These are phyloP conservation scores for Greenwoodochromis staneri DNA, from an alignment of 2,113 vertebrate species.

Conservation along the genomic window DNA sequence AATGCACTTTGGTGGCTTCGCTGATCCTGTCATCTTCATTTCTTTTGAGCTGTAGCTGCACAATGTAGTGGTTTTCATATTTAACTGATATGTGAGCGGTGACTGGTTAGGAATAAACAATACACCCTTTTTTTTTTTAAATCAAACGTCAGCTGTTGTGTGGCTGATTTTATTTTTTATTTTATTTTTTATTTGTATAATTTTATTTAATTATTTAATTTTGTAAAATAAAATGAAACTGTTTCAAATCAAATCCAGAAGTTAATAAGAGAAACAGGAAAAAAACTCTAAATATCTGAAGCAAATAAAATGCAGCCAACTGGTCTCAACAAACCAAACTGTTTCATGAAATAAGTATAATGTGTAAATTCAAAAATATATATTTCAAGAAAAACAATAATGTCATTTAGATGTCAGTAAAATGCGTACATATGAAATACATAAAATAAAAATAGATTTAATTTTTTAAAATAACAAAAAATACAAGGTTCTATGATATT, in stretches of 20 bases:
- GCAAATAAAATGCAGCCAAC: not conserved
- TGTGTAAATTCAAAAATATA: not conserved
- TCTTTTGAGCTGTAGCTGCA: not conserved
- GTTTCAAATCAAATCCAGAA: not conserved
- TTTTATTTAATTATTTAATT: not conserved
- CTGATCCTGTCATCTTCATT: not conserved
- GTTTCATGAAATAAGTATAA: not conserved
- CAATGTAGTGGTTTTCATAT: not conserved
- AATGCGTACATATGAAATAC: accelerated
- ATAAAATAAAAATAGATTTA: not conserved
- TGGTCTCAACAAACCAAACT: not conserved
- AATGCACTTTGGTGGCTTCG: accelerated
- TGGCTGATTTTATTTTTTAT: not conserved
- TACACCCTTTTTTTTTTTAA: accelerated
- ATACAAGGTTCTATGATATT: not conserved
- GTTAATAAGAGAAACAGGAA: not conserved
- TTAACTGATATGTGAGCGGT: not conserved
- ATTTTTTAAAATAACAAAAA: not conserved
- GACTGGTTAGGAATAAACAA: not conserved
- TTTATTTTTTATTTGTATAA: not conserved
- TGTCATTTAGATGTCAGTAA: not conserved
- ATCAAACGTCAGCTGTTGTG: not conserved
- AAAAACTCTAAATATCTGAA: not conserved
- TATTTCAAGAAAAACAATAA: not conserved
- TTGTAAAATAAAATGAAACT: not conserved